Base-by-base conservation (phyloP, 2,113 vertebrate genomes). In the Brachirus orientalis region DNA sequence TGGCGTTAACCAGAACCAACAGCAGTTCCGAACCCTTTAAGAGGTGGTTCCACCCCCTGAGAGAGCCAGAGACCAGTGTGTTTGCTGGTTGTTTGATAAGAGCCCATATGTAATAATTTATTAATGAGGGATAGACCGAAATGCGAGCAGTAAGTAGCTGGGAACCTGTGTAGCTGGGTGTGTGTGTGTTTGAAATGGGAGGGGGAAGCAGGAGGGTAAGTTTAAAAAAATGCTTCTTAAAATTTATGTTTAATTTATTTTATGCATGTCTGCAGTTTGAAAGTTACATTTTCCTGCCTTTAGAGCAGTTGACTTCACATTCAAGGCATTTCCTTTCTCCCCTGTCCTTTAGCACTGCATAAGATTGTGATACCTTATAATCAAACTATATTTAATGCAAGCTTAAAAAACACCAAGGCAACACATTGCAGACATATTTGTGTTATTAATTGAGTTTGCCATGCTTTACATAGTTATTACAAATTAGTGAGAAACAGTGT, bases 1-100 rank as follows among this genome's bases (percentile, higher is more conserved):
- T 92, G 89, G 89, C 91, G 88, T 60, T 41, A 80, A 62, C 60
- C 69, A 79, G 86, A 83, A 82, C 87, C 83, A 82, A 84, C 88
- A 85, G 77, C 75, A 85, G 86, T 88, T 85, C 84, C 61, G 57
- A 88, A 11, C 57, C 70, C 78, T 90, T 91, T 89, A 89, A 90
- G 84, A 90, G 88, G 83, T 80, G 78, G 77, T 70, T 79, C 79
- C 81, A 53, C 86, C 85, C 77, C 71, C 61, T 40, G 61, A 71
- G 19, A 79, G 28, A 7, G n/a, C 28, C 54, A 76, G 28, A 84
- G 69, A 86, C 54, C 77, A 56, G 62, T 75, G 60, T 46, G n/a
- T 33, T 3, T 36, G 54, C 75, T 43, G 57, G 56, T 16, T 58
- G 62, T 71, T 71, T 60, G 63, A 75, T 69, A 47, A 78, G 44